phyloP scores from a whole-genome alignment of 2,797 vertebrate species.

The Falco rusticolus region DNA sequence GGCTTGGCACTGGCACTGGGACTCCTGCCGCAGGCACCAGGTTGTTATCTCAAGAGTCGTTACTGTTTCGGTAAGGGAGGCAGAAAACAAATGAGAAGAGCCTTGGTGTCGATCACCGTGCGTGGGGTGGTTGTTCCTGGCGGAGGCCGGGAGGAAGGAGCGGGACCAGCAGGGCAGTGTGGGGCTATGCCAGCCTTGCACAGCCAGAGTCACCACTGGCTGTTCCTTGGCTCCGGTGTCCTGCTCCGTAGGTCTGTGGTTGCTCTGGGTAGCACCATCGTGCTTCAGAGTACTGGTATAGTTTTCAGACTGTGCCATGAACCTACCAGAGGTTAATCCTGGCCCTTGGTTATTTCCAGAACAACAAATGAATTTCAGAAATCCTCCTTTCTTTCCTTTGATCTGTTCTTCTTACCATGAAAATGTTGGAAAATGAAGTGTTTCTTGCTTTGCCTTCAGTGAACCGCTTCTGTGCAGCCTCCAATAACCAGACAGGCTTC shows the following conservation, averaged over 20 bases:
- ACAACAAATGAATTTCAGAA: not conserved
- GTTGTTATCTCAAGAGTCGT: constrained; percentile 20
- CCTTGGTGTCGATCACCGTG: fast-evolving
- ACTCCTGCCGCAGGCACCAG: constrained; percentile 48
- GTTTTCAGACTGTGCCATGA: not conserved
- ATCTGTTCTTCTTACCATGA: not conserved
- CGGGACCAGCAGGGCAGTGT: fast-evolving
- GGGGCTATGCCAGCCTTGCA: not conserved
- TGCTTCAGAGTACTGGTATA: not conserved
- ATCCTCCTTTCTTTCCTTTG: not conserved
- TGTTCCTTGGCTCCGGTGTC: not conserved
- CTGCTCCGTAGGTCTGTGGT: not conserved
- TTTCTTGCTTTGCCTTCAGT: constrained; percentile 36
- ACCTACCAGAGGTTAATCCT: not conserved
- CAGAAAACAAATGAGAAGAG: not conserved
- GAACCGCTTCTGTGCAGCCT: constrained; percentile 63
- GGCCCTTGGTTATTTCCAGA: not conserved
- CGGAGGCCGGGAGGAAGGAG: not conserved
- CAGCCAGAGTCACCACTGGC: not conserved
- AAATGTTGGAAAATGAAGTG: not conserved
- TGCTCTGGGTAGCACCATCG: not conserved
- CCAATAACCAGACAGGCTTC: constrained; percentile 77
- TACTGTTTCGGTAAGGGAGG: not conserved
- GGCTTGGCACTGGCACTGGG: constrained; percentile 13
- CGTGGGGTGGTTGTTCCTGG: not conserved